phyloP scores from a whole-genome alignment of 2,113 vertebrate genomes.

The Mesocricetus auratus region DNA sequence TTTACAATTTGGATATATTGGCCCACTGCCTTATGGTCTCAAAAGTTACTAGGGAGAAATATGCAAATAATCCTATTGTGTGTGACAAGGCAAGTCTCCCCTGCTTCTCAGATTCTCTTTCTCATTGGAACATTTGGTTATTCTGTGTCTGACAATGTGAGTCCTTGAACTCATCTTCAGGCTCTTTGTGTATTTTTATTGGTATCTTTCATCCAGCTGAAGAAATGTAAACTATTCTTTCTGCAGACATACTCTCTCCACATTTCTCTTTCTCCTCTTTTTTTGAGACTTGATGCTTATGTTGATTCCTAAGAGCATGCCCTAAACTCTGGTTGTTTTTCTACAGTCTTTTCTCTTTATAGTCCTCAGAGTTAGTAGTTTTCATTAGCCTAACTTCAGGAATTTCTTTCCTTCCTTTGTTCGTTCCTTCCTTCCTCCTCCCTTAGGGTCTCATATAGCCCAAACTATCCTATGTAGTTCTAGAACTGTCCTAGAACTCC shows the following conservation, averaged over 20 bases:
- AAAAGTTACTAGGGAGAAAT: neutral
- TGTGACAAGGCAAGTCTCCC: neutral
- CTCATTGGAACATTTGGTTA: neutral
- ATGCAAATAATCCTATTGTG: neutral
- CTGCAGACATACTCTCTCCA: neutral
- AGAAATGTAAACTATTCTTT: neutral
- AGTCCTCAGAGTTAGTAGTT: neutral
- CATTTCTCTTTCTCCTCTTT: neutral
- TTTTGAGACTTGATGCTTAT: neutral
- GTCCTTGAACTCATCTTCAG: neutral
- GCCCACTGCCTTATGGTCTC: neutral
- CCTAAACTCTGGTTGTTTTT: neutral
- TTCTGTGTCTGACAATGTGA: neutral
- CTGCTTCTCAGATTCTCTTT: neutral
- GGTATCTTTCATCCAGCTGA: neutral
- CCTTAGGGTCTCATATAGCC: no score
- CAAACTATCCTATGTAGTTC: no score
- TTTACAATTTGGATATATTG: neutral
- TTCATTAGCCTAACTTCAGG: neutral
- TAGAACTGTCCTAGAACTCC: neutral
- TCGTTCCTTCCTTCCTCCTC: no score
- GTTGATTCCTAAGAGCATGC: neutral
- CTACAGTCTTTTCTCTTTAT: neutral
- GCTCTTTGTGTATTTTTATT: neutral
- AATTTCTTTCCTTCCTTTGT: no score